Evolutionary conservation across 2,113 vertebrate genomes (phyloP).

Genomic region (Melanocharis versteri): DNA sequence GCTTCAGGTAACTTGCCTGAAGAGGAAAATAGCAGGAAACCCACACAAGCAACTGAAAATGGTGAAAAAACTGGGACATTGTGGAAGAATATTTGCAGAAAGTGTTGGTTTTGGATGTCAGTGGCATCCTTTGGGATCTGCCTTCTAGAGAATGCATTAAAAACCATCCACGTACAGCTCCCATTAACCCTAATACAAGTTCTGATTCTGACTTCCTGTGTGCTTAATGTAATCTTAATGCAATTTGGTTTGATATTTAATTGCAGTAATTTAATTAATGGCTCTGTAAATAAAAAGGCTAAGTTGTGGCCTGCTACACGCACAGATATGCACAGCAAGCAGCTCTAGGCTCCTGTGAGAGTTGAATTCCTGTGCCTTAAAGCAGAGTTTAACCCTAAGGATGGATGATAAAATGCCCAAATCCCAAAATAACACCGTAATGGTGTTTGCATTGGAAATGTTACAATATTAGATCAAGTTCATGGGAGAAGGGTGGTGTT

Average conservation of each 20-base stretch:
- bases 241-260: slow-evolving; percentile 32
- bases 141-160: background rate
- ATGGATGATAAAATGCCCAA: background rate
- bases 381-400: background rate
- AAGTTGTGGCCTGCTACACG: background rate
- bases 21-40: background rate
- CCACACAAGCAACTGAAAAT: background rate
- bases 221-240: slow-evolving; percentile 17
- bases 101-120: background rate
- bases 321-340: background rate
- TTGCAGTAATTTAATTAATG: slow-evolving; percentile 59
- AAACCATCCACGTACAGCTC: background rate
- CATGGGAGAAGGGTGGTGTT: background rate
- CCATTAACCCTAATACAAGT: background rate
- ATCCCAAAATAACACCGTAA: background rate
- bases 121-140: background rate
- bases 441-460: slow-evolving; percentile 6
- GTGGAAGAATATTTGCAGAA: background rate
- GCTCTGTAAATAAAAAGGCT: slow-evolving; percentile 41
- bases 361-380: background rate
- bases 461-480: background rate
- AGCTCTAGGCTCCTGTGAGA: background rate
- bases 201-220: slow-evolving; percentile 9
- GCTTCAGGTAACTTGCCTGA: background rate
- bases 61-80: background rate